Base-by-base conservation (phyloP, 23 tunicate genomes). In the Halocynthia aurantium region DNA sequence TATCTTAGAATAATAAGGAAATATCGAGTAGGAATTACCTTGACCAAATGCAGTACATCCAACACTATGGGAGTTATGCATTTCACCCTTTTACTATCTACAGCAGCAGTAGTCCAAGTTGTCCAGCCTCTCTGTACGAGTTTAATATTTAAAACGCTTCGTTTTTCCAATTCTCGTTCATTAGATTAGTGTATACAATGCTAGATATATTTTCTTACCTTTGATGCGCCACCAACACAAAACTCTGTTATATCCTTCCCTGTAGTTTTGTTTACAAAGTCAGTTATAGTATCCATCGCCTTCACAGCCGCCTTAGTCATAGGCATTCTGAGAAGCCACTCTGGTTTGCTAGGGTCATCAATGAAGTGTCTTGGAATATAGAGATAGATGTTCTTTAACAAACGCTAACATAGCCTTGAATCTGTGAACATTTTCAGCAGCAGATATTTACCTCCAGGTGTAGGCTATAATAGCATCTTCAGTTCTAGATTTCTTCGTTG, bases 101-200 rank as follows among this genome's bases (percentile, higher is more conserved):
- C 94, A 19, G 98, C 98, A 9, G 71, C 98, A 21, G 94, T 85
- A 7, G 93, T 84, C 98, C 98, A 93, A 10, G 98, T 87, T 9
- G 98, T 93, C 98, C 98, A 93, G 11, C 98, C 98, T 70, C 98
- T 76, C 90, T 93, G 77, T 60, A 60, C 17, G 64, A 2, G 18
- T 60, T n/a, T 15, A 60, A 60, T 60, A 60, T 60, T 60, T 18
- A 60, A 60, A 15, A 60, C 17, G 2, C 64, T 60, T 60, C 64
- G 64, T 60, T 18, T 60, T n/a, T 18, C 44, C 44, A 31, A 31
- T 31, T 31, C 4, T 31, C 44, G 44, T 31, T 31, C 44, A 0
- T 31, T 31, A 31, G 44, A 31, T 31, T 31, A 31, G 44, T 31
- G 44, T 31, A 31, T 31, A 31, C 44, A 31, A 31, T 31, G 44